Conservation (phyloP, 2,797 vertebrate genomes). For the Coccyzus lansbergi region DNA sequence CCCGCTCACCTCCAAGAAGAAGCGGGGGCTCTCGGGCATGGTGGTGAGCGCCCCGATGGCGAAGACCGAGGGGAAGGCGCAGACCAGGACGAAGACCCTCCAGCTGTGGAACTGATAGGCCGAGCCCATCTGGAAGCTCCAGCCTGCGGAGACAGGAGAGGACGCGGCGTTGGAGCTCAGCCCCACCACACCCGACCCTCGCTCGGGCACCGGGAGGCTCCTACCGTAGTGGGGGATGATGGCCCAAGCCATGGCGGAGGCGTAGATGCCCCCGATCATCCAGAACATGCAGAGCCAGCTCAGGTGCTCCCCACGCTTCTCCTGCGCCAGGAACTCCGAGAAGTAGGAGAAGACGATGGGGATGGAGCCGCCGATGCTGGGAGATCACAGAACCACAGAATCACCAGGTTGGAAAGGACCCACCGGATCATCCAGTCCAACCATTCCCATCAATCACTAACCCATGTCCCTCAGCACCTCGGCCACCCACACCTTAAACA, state of each 20-base stretch:
- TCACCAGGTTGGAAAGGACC: no score
- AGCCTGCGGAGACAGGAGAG: slow-evolving; percentile 76
- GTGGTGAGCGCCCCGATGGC: slow-evolving; percentile 94
- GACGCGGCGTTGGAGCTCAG: rapidly evolving
- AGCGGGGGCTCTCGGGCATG: slow-evolving; percentile 97
- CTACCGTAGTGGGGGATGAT: slow-evolving; percentile 97
- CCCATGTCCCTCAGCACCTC: no score
- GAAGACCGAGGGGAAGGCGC: slow-evolving; percentile 92
- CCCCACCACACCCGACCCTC: rapidly evolving
- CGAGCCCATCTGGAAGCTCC: slow-evolving; percentile 99
- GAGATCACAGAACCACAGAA: no score
- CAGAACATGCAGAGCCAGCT: slow-evolving; percentile 99
- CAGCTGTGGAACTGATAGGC: slow-evolving; percentile 99
- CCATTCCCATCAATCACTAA: no score
- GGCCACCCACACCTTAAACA: no score
- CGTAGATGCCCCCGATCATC: slow-evolving; percentile 98
- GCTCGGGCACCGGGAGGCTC: rapidly evolving
- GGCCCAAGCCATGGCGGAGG: slow-evolving; percentile 97
- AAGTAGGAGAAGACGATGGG: slow-evolving; percentile 98
- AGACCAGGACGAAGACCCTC: slow-evolving; percentile 96
- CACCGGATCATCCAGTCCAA: no score
- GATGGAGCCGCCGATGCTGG: slow-evolving; percentile 95
- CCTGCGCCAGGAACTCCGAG: slow-evolving; percentile 96
- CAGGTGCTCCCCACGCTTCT: slow-evolving; percentile 95
- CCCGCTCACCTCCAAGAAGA: slow-evolving; percentile 90